Base-by-base conservation (phyloP, 1,140 invertebrate genomes). In the Caenorhabditis brenneri region DNA sequence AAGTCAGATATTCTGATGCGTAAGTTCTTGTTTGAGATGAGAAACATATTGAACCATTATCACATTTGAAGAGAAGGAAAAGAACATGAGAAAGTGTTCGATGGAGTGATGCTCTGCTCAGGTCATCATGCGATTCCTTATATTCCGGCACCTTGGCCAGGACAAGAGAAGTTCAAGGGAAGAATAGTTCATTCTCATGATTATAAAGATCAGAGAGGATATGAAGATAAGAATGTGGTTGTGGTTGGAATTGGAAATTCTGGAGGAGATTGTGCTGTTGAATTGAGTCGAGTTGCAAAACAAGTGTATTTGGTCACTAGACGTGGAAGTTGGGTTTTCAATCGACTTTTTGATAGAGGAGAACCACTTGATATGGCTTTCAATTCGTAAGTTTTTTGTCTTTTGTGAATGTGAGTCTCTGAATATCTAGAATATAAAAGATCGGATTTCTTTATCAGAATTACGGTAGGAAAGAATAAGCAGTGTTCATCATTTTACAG, bases 241-340 rank as follows among this genome's bases (percentile, higher is more conserved):
- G 90, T 92, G 24, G 87, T 92, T 39, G 92, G 92, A 27, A 88
- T 93, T 33, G 92, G 92, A 7, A 93, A 93, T 87, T 93, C 92
- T 6, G 92, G 91, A 22, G 91, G 90, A 4, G 92, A 93, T 86
- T 91, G 92, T 15, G 92, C 92, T 19, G 91, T 92, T 6, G 92
- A 93, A 82, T 79, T 92, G 9, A 91, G 89, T 78, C 88, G 88
- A 55, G 87, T 91, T 9, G 87, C 91, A 12, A 88, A 90, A 42
- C 31, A 88, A 88, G 91, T 92, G 2, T 92, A 91, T 78, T 79
- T 93, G 24, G 92, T 92, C 31, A 92, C 92, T 9, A 87, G 93
- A 9, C 86, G 91, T 22, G 93, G 93, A 4, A 87, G 90, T 0
- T 93, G 93, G 93, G 84, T 93, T 1, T 87, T 91, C 6, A 90